phyloP scores from a whole-genome alignment of 1,140 invertebrate species.

The Babylonia areolata region DNA sequence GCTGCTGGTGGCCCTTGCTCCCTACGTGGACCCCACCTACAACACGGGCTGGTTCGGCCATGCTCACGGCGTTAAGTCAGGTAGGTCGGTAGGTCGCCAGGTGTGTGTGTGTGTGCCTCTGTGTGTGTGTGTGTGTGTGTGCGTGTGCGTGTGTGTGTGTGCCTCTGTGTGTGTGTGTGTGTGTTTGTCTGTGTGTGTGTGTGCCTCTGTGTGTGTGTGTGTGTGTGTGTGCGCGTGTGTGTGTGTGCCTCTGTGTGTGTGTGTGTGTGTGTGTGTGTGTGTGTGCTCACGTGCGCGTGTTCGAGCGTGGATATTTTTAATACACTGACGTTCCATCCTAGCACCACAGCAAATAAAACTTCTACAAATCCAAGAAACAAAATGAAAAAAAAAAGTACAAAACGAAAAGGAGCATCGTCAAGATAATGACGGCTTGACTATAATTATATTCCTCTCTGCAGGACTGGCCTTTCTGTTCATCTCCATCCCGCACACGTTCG shows the following conservation, averaged over 20 bases:
- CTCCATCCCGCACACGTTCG: slow-evolving; percentile 57
- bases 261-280: neutral
- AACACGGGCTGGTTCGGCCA: slow-evolving; percentile 45
- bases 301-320: too few species aligned
- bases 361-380: too few species aligned
- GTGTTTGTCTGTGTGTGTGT: neutral
- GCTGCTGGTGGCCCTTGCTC: slow-evolving; percentile 54
- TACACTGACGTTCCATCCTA: too few species aligned
- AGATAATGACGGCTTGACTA: too few species aligned
- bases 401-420: too few species aligned
- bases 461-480: slow-evolving; percentile 59
- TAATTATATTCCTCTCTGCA: too few species aligned
- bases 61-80: slow-evolving; percentile 58
- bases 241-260: neutral
- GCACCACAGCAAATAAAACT: too few species aligned
- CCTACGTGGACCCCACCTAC: slow-evolving; percentile 51
- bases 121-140: neutral
- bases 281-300: neutral
- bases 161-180: neutral
- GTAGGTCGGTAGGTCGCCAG: slow-evolving; percentile 32
- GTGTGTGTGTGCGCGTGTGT: neutral
- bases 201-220: neutral
- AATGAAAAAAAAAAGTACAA: too few species aligned
- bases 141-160: neutral
- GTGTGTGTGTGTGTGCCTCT: neutral